These are phyloP conservation scores for Erythrocebus patas DNA, from an alignment of 2,113 vertebrate species.

Conservation along the genomic window DNA sequence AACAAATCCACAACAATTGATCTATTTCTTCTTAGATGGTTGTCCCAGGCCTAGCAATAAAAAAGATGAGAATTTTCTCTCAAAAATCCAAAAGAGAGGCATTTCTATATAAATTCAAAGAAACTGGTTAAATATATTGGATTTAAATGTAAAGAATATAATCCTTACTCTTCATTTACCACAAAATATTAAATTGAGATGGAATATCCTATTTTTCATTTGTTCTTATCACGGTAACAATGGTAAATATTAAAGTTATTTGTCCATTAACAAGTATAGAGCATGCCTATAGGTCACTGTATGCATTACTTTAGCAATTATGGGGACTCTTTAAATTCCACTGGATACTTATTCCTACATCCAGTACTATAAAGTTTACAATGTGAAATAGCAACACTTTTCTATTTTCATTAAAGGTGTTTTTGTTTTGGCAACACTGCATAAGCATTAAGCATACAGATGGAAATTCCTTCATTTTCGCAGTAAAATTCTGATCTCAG, in stretches of 20 bases:
- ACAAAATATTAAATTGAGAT: slow-evolving; percentile 18
- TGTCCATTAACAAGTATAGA: not conserved
- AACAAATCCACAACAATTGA: slow-evolving; percentile 99
- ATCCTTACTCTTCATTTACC: slow-evolving; percentile 6
- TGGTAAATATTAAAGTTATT: slow-evolving; percentile 7
- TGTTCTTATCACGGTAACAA: not conserved
- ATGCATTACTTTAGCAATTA: not conserved
- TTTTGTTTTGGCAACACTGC: slow-evolving; percentile 24
- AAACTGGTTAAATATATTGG: not conserved
- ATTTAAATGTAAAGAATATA: slow-evolving; percentile 36
- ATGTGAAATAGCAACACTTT: slow-evolving; percentile 20
- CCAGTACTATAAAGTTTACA: not conserved
- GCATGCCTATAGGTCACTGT: not conserved
- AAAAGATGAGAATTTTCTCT: slow-evolving; percentile 28
- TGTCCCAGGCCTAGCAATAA: slow-evolving; percentile 94
- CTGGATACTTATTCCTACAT: not conserved
- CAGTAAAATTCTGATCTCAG: slow-evolving; percentile 14
- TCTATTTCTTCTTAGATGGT: slow-evolving; percentile 96
- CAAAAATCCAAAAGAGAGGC: slow-evolving; percentile 40
- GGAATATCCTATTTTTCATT: slow-evolving; percentile 26
- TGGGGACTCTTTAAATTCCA: not conserved
- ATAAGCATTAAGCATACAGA: slow-evolving; percentile 16
- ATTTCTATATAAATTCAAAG: slow-evolving; percentile 45
- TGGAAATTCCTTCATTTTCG: not conserved
- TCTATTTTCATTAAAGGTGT: slow-evolving; percentile 9